A percentile compares a stretch with the other conserved stretches of the same genome.
Conservation (phyloP, 2,888 invertebrate genomes). For the Mythimna vitellina region DNA sequence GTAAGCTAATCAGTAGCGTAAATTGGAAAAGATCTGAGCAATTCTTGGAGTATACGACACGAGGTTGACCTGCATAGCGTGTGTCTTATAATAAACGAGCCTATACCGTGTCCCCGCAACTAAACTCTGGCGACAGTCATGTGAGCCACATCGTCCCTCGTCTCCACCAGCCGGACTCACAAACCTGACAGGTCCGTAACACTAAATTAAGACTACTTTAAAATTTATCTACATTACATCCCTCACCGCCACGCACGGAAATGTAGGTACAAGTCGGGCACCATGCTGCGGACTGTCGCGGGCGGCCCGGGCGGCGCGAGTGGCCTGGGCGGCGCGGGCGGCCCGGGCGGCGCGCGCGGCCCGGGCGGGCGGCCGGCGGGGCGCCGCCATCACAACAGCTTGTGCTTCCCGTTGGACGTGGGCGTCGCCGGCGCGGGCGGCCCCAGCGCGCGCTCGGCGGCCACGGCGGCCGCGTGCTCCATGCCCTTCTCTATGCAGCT, state of each 20-base stretch:
- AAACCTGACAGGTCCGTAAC: constrained; percentile 32
- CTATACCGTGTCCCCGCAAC: background rate
- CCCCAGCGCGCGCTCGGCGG: constrained; percentile 93
- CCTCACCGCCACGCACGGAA: constrained; percentile 8
- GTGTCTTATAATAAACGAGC: background rate
- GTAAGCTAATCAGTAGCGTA: background rate
- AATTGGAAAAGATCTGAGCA: no score
- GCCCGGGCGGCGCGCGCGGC: background rate
- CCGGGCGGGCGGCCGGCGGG: background rate
- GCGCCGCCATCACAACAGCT: constrained; percentile 89
- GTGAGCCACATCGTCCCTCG: background rate
- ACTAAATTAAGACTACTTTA: constrained; percentile 54
- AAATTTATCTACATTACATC: constrained; percentile 44
- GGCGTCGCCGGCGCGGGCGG: constrained; percentile 72
- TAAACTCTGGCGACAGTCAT: background rate
- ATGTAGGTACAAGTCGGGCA: background rate
- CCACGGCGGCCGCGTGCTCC: constrained; percentile 95
- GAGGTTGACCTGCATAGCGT: background rate
- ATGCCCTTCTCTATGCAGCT: constrained; percentile 95
- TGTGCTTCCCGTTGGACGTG: constrained; percentile 91
- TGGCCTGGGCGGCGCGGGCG: background rate
- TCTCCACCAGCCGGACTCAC: constrained; percentile 42
- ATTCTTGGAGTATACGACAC: background rate
- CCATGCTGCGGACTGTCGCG: background rate
- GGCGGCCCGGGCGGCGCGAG: constrained; percentile 41